Evolutionary conservation across 1,140 invertebrate genomes (phyloP).

Genomic region (Araneus ventricosus): DNA sequence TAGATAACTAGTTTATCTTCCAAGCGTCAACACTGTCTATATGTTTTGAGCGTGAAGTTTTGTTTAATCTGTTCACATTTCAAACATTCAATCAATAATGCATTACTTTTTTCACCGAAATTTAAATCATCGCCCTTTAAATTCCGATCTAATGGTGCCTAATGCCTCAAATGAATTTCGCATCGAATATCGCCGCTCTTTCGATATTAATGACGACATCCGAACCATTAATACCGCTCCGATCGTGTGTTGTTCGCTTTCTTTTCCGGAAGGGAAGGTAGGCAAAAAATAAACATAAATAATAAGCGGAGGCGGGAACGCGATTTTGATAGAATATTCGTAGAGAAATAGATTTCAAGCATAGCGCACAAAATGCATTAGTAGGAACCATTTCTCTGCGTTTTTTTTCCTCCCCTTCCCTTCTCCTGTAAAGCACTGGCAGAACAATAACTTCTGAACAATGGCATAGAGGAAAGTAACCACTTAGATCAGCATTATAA

Average conservation of each 20-base stretch:
- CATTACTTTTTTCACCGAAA: not conserved
- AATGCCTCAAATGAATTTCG: constrained; percentile 52
- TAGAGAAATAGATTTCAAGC: constrained; percentile 45
- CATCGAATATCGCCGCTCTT: not conserved
- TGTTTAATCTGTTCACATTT: too few relatives aligned
- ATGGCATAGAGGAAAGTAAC: constrained; percentile 38
- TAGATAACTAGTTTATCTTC: too few relatives aligned
- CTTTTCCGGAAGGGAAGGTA: not conserved
- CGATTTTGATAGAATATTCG: constrained; percentile 51
- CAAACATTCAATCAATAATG: too few relatives aligned
- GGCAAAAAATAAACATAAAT: not conserved
- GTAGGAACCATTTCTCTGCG: constrained; percentile 7
- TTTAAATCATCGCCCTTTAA: not conserved
- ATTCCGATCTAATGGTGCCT: not conserved
- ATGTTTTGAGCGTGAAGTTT: too few relatives aligned
- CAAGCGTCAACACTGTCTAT: too few relatives aligned
- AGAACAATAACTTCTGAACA: constrained; percentile 58
- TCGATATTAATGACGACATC: constrained; percentile 49
- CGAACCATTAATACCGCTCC: constrained; percentile 45
- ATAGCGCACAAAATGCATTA: constrained; percentile 16
- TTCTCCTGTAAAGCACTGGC: not conserved
- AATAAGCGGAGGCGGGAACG: not conserved
- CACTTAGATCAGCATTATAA: constrained; percentile 64
- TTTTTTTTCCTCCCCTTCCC: not conserved
- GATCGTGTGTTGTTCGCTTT: constrained; percentile 15